Evolutionary conservation across 2,113 vertebrate genomes (phyloP).

Genomic region (Oenanthe melanoleuca): DNA sequence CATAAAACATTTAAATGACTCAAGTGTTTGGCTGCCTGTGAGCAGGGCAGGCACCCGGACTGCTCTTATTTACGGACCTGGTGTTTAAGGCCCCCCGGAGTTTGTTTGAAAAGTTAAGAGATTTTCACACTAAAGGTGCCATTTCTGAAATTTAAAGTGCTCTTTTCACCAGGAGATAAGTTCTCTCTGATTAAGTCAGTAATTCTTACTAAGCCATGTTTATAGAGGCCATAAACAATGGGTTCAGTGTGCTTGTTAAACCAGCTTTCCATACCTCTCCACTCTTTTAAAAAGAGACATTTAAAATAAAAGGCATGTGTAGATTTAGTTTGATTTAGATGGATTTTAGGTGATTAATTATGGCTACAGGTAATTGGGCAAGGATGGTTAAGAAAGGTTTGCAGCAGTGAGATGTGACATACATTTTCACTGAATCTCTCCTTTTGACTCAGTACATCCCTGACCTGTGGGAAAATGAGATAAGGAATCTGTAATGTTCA

Average conservation of each 20-base stretch:
- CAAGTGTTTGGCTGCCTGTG: slow-evolving; percentile 35
- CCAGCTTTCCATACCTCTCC: slow-evolving; percentile 78
- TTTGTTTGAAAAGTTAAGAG: slow-evolving; percentile 83
- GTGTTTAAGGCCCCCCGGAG: slow-evolving; percentile 80
- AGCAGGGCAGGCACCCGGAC: slow-evolving; percentile 49
- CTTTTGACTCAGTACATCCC: slow-evolving; percentile 10
- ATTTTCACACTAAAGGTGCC: slow-evolving; percentile 81
- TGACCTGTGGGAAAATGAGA: background rate
- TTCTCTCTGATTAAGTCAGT: slow-evolving; percentile 83
- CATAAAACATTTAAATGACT: slow-evolving; percentile 39
- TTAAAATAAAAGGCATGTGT: slow-evolving; percentile 83
- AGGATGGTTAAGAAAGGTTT: slow-evolving; percentile 21
- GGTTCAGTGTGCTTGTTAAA: slow-evolving; percentile 82
- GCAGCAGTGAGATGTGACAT: slow-evolving; percentile 25
- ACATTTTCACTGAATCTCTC: background rate
- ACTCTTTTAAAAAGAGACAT: slow-evolving; percentile 79
- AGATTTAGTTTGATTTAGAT: slow-evolving; percentile 59
- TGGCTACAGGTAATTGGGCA: slow-evolving; percentile 57
- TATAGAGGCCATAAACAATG: slow-evolving; percentile 83
- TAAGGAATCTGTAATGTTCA: background rate
- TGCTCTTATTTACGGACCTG: slow-evolving; percentile 74
- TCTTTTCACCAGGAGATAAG: slow-evolving; percentile 81
- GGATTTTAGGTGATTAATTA: slow-evolving; percentile 71
- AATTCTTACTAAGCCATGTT: slow-evolving; percentile 85
- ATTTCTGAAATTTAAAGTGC: slow-evolving; percentile 82